A percentile compares a stretch with the other conserved stretches of the same genome.
These are phyloP conservation scores for Volucella zonaria DNA, from an alignment of 2,888 invertebrate genomes.

Conservation along the genomic window DNA sequence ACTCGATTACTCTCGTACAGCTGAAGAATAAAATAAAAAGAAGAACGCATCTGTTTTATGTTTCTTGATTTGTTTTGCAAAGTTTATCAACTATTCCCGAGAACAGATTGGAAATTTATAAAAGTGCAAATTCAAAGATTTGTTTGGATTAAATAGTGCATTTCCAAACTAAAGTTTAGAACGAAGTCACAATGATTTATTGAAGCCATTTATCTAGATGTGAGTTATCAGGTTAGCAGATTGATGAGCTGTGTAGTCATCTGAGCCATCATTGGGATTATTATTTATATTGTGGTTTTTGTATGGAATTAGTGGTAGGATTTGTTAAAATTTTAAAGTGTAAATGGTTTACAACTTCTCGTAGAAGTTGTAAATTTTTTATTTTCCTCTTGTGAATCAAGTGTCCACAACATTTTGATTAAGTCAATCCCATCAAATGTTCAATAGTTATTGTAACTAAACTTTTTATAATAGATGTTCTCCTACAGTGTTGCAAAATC, in stretches of 20 bases:
- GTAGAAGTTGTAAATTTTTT: too few species aligned
- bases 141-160: conserved; percentile 48
- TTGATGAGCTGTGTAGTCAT: too few species aligned
- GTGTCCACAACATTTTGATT: too few species aligned
- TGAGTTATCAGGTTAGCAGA: too few species aligned
- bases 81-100: conserved; percentile 21
- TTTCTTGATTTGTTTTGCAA: conserved; percentile 37
- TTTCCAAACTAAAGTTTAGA: conserved; percentile 4
- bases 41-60: conserved; percentile 51
- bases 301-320: neutral
- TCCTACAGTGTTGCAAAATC: too few species aligned
- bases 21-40: neutral
- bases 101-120: conserved; percentile 35
- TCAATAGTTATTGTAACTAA: too few species aligned
- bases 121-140: conserved; percentile 45
- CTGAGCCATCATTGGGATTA: too few species aligned
- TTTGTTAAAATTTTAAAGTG: too few species aligned
- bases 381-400: too few species aligned
- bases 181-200: conserved; percentile 5
- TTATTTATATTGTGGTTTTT: neutral
- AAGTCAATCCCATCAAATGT: too few species aligned
- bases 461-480: too few species aligned
- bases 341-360: too few species aligned
- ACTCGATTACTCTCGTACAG: neutral
- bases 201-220: conserved; percentile 2